Evolutionary conservation across 2,113 vertebrate genomes (phyloP).

Genomic region (Phainopepla nitens): DNA sequence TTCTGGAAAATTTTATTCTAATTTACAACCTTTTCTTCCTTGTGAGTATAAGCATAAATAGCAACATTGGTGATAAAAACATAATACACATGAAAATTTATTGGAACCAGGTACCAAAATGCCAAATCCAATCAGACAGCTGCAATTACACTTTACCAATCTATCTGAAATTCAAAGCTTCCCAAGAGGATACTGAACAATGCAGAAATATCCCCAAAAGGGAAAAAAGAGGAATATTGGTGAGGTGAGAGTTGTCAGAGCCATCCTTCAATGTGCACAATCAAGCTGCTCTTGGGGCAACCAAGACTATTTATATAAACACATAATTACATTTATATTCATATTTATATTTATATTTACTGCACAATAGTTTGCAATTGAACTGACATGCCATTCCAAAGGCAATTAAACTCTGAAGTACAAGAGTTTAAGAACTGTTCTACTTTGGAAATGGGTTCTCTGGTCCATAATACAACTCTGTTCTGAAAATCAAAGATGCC

Average conservation of each 20-base stretch:
- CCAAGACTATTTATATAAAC: neutral
- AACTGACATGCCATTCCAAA: neutral
- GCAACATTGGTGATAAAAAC: neutral
- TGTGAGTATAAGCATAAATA: neutral
- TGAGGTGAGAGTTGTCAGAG: neutral
- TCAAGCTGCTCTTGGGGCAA: neutral
- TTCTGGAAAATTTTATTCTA: neutral
- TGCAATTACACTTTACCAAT: neutral
- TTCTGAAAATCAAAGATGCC: neutral
- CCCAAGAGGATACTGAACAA: neutral
- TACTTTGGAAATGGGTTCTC: neutral
- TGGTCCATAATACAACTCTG: neutral
- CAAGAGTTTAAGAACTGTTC: neutral
- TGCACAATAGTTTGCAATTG: neutral
- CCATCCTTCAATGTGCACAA: rapidly evolving
- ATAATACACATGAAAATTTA: neutral
- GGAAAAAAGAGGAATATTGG: neutral
- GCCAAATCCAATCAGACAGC: neutral
- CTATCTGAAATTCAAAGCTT: neutral
- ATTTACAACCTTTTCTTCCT: neutral
- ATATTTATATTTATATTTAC: neutral
- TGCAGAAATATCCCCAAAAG: neutral
- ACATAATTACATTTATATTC: neutral
- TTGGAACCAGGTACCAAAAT: neutral
- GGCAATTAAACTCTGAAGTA: neutral